Evolutionary conservation across 2,113 vertebrate genomes (phyloP), one percentile per base, ranked within the genome.

Genomic region (Atrichornis clamosus): DNA sequence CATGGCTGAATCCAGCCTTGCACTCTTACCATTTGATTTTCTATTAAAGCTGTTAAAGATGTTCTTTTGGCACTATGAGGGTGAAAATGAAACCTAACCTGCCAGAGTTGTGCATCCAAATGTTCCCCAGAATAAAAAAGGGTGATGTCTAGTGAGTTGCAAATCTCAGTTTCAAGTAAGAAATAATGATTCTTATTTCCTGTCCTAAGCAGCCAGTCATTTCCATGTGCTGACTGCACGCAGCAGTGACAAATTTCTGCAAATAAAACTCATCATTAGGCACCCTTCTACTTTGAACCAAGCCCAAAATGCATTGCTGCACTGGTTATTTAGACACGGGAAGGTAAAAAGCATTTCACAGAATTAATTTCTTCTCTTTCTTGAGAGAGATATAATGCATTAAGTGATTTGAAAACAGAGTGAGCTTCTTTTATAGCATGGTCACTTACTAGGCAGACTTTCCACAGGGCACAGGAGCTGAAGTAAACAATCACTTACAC

Each of bases 301-400:
- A 49, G 26, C 78, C 37, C 69, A 56, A 59, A 92, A 83, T 65
- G 32, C n/a, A 35, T 83, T 83, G 26, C 46, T 63, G 41, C 49
- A 8, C 47, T 52, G 70, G 13, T 69, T 85, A 2, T 60, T 91
- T 84, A 84, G 91, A 96, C 55, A 95, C 1, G 42, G 63, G 39
- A 74, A 94, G 39, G 56, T 69, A 92, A 90, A 82, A 93, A 87
- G 17, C 83, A 37, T 78, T 95, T 91, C 70, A 82, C 78, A 69
- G 70, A 95, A 94, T 84, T 96, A 91, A 67, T 79, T 92, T 96
- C 52, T 32, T 93, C 59, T 74, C 41, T 68, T 94, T 92, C 68
- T 30, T 30, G 65, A 95, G 93, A 64, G 78, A 72, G 64, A 82
- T 26, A 50, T 46, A 88, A 81, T 44, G 60, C 72, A 93, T 91